Base-by-base conservation (phyloP, 2,888 invertebrate species). In the Conus canariensis region DNA sequence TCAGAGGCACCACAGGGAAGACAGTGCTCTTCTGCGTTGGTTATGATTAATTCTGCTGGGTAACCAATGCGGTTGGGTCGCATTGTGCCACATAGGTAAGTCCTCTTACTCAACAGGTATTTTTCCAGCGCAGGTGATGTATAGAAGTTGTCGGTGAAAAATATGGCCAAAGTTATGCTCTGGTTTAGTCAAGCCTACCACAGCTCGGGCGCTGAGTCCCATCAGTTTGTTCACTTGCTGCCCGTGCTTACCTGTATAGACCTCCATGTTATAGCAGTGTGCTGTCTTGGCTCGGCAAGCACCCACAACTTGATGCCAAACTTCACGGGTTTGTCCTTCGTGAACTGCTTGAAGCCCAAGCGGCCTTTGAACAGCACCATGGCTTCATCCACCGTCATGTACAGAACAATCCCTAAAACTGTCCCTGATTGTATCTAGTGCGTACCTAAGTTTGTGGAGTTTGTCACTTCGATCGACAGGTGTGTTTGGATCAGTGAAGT, bases 121-220 rank as follows among this genome's bases (percentile, higher is more conserved):
- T 88, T 67, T 22, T 74, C 88, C 58, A 88, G 74, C 16, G 45
- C 64, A 59, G 25, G 74, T 58, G 64, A 64, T 4, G 87, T 88
- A 22, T 88, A 88, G n/a, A 88, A 88, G n/a, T 74, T 88, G 74
- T 87, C 70, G 7, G 87, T 88, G 88, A 70, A 88, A n/a, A 77
- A 80, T 59, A 25, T 88, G 88, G 30, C 88, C 77, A 77, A 77
- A 88, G 45, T 77, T 16, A 56, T 67, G 67, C 16, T 58, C 16
- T 10, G 64, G 88, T 58, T 80, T 74, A 25, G 77, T 58, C 58
- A 74, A 7, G n/a, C 59, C 88, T 19, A 77, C 70, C 30, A 87
- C 70, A 1, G 80, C 88, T 5, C 59, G 5, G 59, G 58, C 58
- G 74, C 87, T 87, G 22, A 45, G 87, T 9, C 70, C 87, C 45